A percentile compares a stretch with the other conserved stretches of the same genome.
Conservation (phyloP, 2,113 vertebrate species). For the Tretioscincus oriximinensis region DNA sequence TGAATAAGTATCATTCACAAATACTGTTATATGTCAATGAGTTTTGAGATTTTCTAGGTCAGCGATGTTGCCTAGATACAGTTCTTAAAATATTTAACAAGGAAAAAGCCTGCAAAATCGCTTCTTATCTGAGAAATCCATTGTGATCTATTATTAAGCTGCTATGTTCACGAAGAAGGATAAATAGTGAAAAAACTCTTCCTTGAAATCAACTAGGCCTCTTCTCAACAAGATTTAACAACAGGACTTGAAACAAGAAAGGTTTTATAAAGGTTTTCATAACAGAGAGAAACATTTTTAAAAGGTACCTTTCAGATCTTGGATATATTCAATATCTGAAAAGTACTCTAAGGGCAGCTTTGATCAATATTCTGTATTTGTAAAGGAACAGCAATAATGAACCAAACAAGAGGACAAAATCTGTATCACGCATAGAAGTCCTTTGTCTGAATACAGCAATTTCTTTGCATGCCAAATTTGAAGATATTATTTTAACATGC, state of each 20-base stretch:
- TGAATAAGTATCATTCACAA: background rate
- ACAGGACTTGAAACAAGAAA: background rate
- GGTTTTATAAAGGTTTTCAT: background rate
- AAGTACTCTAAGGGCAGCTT: background rate
- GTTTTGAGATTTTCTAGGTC: slow-evolving; percentile 10
- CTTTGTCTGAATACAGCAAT: no score
- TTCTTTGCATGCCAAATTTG: no score
- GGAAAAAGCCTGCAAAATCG: background rate
- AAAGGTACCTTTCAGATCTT: background rate
- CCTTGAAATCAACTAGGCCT: background rate
- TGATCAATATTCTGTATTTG: background rate
- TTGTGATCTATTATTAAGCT: slow-evolving; percentile 24
- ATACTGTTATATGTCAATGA: background rate
- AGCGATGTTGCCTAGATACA: slow-evolving; percentile 16
- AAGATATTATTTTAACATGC: no score
- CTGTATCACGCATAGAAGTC: no score
- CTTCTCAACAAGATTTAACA: background rate
- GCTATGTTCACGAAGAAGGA: background rate
- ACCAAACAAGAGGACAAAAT: background rate
- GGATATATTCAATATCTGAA: background rate
- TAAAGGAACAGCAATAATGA: background rate
- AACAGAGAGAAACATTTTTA: slow-evolving; percentile 4
- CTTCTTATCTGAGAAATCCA: slow-evolving; percentile 11
- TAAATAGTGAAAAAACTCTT: slow-evolving; percentile 6
- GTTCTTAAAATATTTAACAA: slow-evolving; percentile 31